A percentile compares a stretch with the other conserved stretches of the same genome.
These are phyloP conservation scores for Drosophila setifemur DNA, from an alignment of 1,140 invertebrate species.

Conservation along the genomic window DNA sequence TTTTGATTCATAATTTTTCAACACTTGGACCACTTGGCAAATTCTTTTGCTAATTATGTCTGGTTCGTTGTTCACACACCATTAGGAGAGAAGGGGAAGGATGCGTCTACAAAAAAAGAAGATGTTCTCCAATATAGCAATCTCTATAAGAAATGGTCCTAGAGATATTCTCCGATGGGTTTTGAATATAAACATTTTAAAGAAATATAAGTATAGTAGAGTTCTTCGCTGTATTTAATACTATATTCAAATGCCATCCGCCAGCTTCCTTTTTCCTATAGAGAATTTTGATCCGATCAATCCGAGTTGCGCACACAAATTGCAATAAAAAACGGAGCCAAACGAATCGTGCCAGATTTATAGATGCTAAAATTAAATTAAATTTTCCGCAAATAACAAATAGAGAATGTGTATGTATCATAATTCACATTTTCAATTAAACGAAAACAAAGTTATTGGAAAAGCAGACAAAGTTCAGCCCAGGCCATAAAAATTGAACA, in stretches of 20 bases:
- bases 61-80: slow-evolving; percentile 61
- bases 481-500: slow-evolving; percentile 58
- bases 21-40: slow-evolving; percentile 56
- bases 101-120: no score
- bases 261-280: slow-evolving; percentile 44
- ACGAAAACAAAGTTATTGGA: slow-evolving; percentile 29
- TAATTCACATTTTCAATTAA: slow-evolving; percentile 77
- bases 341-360: slow-evolving; percentile 41
- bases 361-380: no score
- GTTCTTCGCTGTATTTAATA: no score
- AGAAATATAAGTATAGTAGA: no score
- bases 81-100: no score
- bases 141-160: no score
- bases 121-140: no score
- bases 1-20: slow-evolving; percentile 50
- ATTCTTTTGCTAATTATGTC: slow-evolving; percentile 73
- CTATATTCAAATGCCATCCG: slow-evolving; percentile 53
- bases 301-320: slow-evolving; percentile 44
- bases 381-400: slow-evolving; percentile 64
- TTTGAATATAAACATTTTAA: no score
- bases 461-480: neutral
- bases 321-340: slow-evolving; percentile 2
- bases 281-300: slow-evolving; percentile 75
- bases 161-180: no score
- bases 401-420: slow-evolving; percentile 54